Evolutionary conservation across 2,797 vertebrate genomes (phyloP).

Genomic region (Hippopotamyrus pictus): DNA sequence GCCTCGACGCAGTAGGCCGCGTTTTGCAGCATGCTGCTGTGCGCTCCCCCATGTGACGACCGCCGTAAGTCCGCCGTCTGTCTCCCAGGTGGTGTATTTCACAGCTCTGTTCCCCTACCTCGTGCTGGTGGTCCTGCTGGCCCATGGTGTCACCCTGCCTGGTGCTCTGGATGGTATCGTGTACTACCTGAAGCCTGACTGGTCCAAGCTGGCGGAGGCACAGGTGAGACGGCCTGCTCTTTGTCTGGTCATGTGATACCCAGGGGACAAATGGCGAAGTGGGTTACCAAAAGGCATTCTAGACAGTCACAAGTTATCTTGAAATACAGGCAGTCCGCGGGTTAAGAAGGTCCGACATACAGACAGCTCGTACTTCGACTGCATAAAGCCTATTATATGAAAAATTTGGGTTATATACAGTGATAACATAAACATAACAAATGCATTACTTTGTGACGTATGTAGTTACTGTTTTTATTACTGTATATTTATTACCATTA

Average conservation of each 20-base stretch:
- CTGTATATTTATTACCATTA: neutral
- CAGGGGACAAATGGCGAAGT: neutral
- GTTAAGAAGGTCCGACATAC: neutral
- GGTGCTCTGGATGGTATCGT: slow-evolving; percentile 71
- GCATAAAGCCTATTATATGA: neutral
- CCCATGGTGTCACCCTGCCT: slow-evolving; percentile 68
- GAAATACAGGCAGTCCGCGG: neutral
- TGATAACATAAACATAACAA: neutral
- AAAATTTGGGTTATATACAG: neutral
- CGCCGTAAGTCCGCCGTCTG: slow-evolving; percentile 24
- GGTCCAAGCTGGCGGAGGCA: slow-evolving; percentile 74
- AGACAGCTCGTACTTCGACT: neutral
- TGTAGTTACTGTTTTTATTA: neutral
- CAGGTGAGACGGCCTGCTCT: slow-evolving; percentile 53
- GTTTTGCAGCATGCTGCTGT: neutral
- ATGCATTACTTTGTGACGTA: neutral
- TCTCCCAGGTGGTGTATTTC: slow-evolving; percentile 70
- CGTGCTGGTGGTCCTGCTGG: slow-evolving; percentile 70
- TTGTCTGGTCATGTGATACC: neutral
- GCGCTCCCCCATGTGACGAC: neutral
- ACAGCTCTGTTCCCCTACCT: slow-evolving; percentile 75
- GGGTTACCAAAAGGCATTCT: neutral
- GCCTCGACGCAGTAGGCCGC: neutral
- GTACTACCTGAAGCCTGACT: slow-evolving; percentile 76
- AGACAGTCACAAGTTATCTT: neutral